These are phyloP conservation scores for Crotalus viridis DNA, from an alignment of 2,113 vertebrate species.

Conservation along the genomic window DNA sequence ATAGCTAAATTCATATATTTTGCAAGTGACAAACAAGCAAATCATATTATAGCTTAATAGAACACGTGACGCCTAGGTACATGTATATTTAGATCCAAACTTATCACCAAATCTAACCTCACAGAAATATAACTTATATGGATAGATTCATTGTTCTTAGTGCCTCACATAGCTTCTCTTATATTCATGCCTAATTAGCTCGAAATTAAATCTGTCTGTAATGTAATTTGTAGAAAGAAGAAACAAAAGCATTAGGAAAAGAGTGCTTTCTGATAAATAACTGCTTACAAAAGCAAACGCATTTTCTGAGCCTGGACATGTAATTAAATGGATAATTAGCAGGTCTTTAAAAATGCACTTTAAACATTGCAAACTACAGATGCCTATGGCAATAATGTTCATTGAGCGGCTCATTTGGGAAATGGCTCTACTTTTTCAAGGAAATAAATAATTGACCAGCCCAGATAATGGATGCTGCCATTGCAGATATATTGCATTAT, in stretches of 20 bases:
- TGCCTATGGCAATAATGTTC: constrained; percentile 12
- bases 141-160: neutral
- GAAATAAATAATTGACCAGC: constrained; percentile 3
- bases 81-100: neutral
- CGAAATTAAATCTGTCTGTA: constrained; percentile 67
- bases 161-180: neutral
- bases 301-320: constrained; percentile 54
- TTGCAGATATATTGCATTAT: neutral
- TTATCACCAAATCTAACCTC: neutral
- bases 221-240: constrained; percentile 63
- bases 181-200: constrained; percentile 58
- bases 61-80: neutral
- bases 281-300: constrained; percentile 66
- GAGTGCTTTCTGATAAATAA: constrained; percentile 71
- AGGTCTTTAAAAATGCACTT: constrained; percentile 21
- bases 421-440: neutral
- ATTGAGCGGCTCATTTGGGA: fast-evolving
- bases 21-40: neutral
- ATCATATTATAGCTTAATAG: neutral
- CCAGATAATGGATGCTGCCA: neutral
- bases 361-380: constrained; percentile 22
- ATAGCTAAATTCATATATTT: neutral
- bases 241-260: constrained; percentile 67
- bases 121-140: neutral
- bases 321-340: constrained; percentile 69